phyloP scores from a whole-genome alignment of 1,140 invertebrate genomes.

The Ditylenchus dipsaci region DNA sequence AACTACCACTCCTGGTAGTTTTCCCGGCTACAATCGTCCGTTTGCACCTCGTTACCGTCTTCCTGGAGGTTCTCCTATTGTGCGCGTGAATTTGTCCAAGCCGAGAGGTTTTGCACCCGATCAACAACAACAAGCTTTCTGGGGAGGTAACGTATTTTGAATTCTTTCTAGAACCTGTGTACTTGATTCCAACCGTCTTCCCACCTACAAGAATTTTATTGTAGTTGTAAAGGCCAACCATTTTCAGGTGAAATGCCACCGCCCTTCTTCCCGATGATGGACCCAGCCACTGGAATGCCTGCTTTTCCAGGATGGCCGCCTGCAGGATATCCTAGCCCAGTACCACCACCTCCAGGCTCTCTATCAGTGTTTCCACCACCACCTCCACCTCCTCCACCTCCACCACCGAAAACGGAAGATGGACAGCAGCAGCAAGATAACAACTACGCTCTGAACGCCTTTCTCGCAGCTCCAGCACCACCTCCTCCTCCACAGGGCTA shows the following conservation, averaged over 20 bases:
- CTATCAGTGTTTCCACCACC: slow-evolving; percentile 27
- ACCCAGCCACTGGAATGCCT: neutral
- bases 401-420: slow-evolving; percentile 8
- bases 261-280: slow-evolving; percentile 6
- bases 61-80: slow-evolving; percentile 11
- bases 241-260: slow-evolving; percentile 9
- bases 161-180: neutral
- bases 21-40: slow-evolving; percentile 11
- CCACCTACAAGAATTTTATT: neutral
- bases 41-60: slow-evolving; percentile 10
- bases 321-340: slow-evolving; percentile 4
- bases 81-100: slow-evolving; percentile 31
- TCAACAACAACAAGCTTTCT: slow-evolving; percentile 4
- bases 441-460: neutral
- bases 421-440: neutral
- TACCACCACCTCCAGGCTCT: slow-evolving; percentile 9
- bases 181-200: neutral
- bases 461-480: slow-evolving; percentile 23
- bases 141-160: slow-evolving; percentile 6
- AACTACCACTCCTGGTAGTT: slow-evolving; percentile 7
- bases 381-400: slow-evolving; percentile 31
- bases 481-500: slow-evolving; percentile 11
- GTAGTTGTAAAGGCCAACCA: neutral
- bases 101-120: slow-evolving; percentile 2
- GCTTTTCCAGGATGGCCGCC: neutral